phyloP scores from a whole-genome alignment of 2,888 invertebrate species.

The Pemphredon lugubris region DNA sequence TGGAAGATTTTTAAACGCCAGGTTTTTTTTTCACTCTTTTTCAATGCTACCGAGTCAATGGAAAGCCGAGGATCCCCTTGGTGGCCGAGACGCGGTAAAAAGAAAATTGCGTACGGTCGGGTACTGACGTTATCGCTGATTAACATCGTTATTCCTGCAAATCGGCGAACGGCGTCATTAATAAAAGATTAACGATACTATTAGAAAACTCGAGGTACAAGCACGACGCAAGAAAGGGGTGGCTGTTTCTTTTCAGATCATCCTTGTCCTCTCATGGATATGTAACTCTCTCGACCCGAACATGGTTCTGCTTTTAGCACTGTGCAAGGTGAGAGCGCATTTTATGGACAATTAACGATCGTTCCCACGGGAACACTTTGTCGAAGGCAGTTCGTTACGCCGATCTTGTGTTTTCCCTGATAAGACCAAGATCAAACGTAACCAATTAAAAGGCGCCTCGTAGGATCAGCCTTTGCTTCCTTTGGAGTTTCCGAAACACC shows the following conservation, averaged over 20 bases:
- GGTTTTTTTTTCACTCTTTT: too few species aligned
- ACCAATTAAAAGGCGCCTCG: slow-evolving; percentile 56
- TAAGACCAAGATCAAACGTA: slow-evolving; percentile 52
- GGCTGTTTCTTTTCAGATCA: slow-evolving; percentile 45
- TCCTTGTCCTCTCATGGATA: slow-evolving; percentile 46
- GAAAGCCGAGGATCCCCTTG: too few species aligned
- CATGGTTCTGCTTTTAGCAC: slow-evolving; percentile 71
- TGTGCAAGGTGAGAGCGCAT: slow-evolving; percentile 63
- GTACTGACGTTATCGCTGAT: neutral
- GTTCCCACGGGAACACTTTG: slow-evolving; percentile 70
- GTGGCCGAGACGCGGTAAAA: neutral
- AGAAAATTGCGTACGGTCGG: neutral
- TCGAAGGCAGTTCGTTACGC: slow-evolving; percentile 38
- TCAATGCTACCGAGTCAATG: too few species aligned
- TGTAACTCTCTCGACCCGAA: slow-evolving; percentile 54
- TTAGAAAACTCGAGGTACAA: slow-evolving; percentile 10
- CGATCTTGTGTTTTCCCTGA: slow-evolving; percentile 42
- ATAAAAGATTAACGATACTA: slow-evolving; percentile 20
- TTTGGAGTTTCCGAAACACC: neutral
- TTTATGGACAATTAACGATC: slow-evolving; percentile 68
- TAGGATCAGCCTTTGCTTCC: slow-evolving; percentile 39
- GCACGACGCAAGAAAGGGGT: slow-evolving; percentile 16
- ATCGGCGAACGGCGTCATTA: too few species aligned
- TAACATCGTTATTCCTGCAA: too few species aligned
- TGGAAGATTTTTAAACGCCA: neutral